A percentile compares a stretch with the other conserved stretches of the same genome.
phyloP scores from a whole-genome alignment of 1,140 invertebrate species.

The Penaeus vannamei region DNA sequence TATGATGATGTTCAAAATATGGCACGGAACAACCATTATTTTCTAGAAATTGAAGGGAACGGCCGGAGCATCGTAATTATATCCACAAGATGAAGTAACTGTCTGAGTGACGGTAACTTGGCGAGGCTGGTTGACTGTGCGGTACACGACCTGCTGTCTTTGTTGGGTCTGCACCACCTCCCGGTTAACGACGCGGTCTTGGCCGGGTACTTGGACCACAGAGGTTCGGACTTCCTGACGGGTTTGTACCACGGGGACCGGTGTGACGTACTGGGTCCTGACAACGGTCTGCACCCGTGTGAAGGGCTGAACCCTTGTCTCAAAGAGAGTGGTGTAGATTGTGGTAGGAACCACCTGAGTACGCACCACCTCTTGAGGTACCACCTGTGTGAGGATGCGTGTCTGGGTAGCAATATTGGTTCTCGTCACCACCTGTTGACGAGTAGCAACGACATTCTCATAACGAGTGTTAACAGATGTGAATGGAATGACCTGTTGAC shows the following conservation, averaged over 20 bases:
- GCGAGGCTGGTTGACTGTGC: background rate
- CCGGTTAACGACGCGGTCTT: slow-evolving; percentile 10
- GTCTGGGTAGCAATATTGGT: slow-evolving; percentile 16
- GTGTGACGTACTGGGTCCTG: slow-evolving; percentile 4
- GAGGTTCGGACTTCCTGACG: background rate
- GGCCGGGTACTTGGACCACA: slow-evolving; percentile 1
- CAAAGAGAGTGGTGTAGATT: background rate
- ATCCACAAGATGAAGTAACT: slow-evolving; percentile 21
- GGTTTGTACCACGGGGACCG: background rate
- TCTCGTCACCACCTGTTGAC: background rate
- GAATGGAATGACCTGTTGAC: background rate
- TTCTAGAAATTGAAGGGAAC: slow-evolving; percentile 22
- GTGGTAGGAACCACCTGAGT: background rate
- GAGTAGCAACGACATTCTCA: background rate
- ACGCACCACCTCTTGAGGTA: slow-evolving; percentile 23
- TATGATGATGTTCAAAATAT: too few species aligned
- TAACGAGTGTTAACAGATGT: background rate
- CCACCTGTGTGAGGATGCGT: background rate
- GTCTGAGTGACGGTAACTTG: slow-evolving; percentile 16
- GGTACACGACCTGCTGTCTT: background rate
- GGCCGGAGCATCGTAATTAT: slow-evolving; percentile 23
- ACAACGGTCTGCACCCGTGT: background rate
- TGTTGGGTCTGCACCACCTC: background rate
- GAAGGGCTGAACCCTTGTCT: slow-evolving; percentile 6
- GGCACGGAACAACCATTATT: background rate